A percentile compares a stretch with the other conserved stretches of the same genome.
phyloP scores from a whole-genome alignment of 1,140 invertebrate genomes.

The Drosophila malerkotliana region DNA sequence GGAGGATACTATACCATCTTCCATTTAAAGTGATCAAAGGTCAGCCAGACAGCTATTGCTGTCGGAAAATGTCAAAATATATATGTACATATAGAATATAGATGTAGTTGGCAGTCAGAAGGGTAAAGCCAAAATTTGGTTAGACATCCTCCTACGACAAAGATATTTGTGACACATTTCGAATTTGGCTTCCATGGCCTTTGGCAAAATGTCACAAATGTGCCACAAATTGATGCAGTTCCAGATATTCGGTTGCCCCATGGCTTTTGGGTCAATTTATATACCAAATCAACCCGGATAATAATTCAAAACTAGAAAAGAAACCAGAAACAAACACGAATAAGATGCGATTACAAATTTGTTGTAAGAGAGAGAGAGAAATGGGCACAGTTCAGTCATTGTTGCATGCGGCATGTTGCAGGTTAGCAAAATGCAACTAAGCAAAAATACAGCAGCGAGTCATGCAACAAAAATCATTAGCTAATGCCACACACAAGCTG shows the following conservation, averaged over 20 bases:
- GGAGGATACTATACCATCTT: neutral
- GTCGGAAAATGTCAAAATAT: constrained; percentile 24
- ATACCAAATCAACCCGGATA: constrained; percentile 17
- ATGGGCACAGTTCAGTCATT: constrained; percentile 52
- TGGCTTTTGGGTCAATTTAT: constrained; percentile 54
- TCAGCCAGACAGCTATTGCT: constrained; percentile 1
- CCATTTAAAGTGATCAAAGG: constrained; percentile 32
- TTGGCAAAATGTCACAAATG: constrained; percentile 59
- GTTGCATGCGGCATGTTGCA: constrained; percentile 28
- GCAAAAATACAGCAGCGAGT: constrained; percentile 23
- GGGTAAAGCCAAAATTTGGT: constrained; percentile 8
- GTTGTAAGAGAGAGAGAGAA: neutral
- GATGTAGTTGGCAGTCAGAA: constrained; percentile 27
- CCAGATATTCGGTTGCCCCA: neutral
- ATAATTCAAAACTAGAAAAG: constrained; percentile 44
- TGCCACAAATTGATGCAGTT: constrained; percentile 59
- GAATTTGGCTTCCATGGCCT: constrained; percentile 5
- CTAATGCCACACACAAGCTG: constrained; percentile 24
- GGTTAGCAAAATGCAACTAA: constrained; percentile 18
- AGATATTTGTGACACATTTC: constrained; percentile 24
- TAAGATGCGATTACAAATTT: constrained; percentile 26
- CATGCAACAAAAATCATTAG: constrained; percentile 24
- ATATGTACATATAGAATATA: constrained; percentile 1
- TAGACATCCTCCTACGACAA: constrained; percentile 9
- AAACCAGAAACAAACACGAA: constrained; percentile 13